Percentiles rank a stretch among this genome's conserved stretches.
These are phyloP conservation scores for Aurelia sp. DNA, from an alignment of 30 jellyfish, hydroid and myxozoan genomes.

Conservation along the genomic window DNA sequence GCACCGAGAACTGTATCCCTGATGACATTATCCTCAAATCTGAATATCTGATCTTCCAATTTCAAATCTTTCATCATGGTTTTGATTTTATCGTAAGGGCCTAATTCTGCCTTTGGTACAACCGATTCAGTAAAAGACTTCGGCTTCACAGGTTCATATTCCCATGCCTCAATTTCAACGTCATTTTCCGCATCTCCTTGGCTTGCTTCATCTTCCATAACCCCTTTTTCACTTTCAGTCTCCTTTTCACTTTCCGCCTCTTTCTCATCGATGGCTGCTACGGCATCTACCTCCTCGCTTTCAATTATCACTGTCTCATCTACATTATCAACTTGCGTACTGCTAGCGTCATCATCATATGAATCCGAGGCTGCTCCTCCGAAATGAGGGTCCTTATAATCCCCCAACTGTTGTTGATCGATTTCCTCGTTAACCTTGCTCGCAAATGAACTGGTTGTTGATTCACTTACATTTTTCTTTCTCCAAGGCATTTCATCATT, in stretches of 20 bases:
- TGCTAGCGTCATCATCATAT: not conserved
- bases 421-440: not conserved
- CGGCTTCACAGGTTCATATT: not conserved
- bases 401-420: not conserved
- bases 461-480: not conserved
- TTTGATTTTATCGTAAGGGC: constrained; percentile 12
- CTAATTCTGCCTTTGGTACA: not conserved
- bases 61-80: constrained; percentile 30
- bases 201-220: not conserved
- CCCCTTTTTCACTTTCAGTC: not conserved
- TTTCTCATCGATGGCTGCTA: too few relatives aligned
- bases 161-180: not conserved
- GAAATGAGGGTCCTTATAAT: not conserved
- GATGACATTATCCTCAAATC: constrained; percentile 48
- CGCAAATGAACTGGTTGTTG: not conserved
- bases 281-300: constrained; percentile 5
- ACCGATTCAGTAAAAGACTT: not conserved
- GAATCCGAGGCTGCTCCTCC: not conserved
- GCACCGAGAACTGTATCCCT: constrained; percentile 55
- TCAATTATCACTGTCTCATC: constrained; percentile 21
- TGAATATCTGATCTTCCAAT: constrained; percentile 34
- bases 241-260: not conserved
- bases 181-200: not conserved
- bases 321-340: not conserved
- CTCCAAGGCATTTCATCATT: not conserved